Base-by-base conservation (phyloP, 2,888 invertebrate species). In the Lithophane socia region DNA sequence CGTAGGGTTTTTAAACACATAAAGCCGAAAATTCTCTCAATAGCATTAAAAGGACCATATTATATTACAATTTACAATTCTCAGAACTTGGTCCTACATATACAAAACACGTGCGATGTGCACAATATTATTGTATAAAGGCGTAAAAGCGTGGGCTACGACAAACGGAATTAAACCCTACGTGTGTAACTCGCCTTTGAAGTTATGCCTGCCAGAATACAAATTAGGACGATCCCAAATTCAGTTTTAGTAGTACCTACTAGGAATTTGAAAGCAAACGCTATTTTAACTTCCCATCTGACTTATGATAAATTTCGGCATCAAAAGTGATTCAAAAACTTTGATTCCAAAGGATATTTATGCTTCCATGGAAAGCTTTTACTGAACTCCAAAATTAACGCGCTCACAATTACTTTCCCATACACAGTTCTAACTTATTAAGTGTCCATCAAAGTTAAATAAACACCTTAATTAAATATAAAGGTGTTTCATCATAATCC, bases 221-320 rank as follows among this genome's bases (percentile, higher is more conserved):
- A 60, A 82, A 87, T 79, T 60, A 75, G 73, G 18, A 65, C 52
- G 37, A 54, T 21, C 18, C 24, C 54, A 42, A 76, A 77, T 82
- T 82, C 29, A 0, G 47, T 61, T 56, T 65, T 42, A 49, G 42
- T 12, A 68, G 18, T 29, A 29, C 29, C 29, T 64, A 52, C 64
- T 61, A 69, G 9, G n/a, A 56, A 79, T 73, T 63, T 60, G n/a
- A 21, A 60, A 49, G 29, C 56, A 66, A 70, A 66, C 10, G 18
- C 8, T 42, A 21, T 65, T 68, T 54, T 47, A 60, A 72, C 73
- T 64, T 60, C 16, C 3, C 52, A 37, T 60, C 29, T 29, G 52
- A 49, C n/a, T 42, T 47, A 63, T 29, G 13, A 77, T 52, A 66
- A 66, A 68, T 72, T 71, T 58, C 10, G 8, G 12, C 18, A 37